Conservation (phyloP, 2,888 invertebrate genomes). For the Osmoderma eremita region DNA sequence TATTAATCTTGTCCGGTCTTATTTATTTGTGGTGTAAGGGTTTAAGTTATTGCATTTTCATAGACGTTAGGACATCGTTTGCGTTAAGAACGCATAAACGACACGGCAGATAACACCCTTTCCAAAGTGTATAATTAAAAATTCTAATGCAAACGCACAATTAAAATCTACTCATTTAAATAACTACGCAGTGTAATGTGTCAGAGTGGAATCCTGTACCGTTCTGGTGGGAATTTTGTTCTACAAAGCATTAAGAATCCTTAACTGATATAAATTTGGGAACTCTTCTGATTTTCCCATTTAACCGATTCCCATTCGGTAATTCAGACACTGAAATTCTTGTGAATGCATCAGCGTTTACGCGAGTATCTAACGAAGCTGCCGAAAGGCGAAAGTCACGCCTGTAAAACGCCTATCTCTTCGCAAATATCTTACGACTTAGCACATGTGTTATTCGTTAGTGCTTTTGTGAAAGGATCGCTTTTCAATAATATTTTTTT, state of each 20-base stretch:
- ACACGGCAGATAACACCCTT: constrained; percentile 27
- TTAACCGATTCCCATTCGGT: no score
- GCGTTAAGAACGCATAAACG: constrained; percentile 27
- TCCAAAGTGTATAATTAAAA: constrained; percentile 26
- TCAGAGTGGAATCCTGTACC: constrained; percentile 20
- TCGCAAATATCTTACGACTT: constrained; percentile 11
- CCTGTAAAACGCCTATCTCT: constrained; percentile 27
- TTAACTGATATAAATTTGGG: constrained; percentile 7
- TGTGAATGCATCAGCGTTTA: constrained; percentile 13
- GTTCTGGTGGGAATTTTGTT: constrained; percentile 33
- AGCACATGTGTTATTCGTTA: constrained; percentile 31
- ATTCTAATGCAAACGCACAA: constrained; percentile 31
- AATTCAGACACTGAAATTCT: neutral
- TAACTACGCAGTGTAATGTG: constrained; percentile 22
- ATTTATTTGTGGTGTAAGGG: constrained; percentile 29
- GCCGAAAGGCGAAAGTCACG: constrained; percentile 25
- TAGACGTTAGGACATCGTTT: constrained; percentile 27
- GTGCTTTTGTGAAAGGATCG: neutral
- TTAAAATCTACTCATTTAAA: constrained; percentile 32
- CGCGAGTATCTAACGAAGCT: neutral
- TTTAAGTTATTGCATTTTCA: constrained; percentile 36
- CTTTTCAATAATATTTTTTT: constrained; percentile 36
- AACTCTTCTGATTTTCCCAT: no score
- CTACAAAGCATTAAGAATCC: constrained; percentile 30
- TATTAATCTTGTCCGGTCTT: constrained; percentile 32